A percentile compares a stretch with the other conserved stretches of the same genome.
phyloP scores from a whole-genome alignment of 2,797 vertebrate species.

The Pachyuromys duprasi region DNA sequence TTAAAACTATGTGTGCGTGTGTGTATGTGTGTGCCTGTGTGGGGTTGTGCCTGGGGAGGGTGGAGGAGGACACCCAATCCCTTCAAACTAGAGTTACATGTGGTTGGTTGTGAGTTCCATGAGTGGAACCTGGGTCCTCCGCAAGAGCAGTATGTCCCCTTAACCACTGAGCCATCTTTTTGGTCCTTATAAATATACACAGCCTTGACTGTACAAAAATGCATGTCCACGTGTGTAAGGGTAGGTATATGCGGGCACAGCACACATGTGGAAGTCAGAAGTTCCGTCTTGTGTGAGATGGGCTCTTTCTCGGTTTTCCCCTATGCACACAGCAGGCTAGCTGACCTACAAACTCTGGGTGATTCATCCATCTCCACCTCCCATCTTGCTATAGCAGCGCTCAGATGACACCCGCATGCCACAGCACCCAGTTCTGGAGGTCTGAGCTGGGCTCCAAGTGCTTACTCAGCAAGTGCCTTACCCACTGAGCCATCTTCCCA shows the following conservation, averaged over 20 bases:
- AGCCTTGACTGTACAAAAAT: not conserved
- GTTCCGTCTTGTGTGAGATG: not conserved
- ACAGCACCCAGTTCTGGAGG: no score
- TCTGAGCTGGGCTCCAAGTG: not conserved
- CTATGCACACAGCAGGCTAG: not conserved
- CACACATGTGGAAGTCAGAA: not conserved
- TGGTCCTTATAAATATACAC: not conserved
- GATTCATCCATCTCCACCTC: not conserved
- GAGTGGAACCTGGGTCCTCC: not conserved
- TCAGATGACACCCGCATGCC: not conserved
- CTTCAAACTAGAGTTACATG: no score
- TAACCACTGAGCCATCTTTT: not conserved
- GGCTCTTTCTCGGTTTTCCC: not conserved
- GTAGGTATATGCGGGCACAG: no score
- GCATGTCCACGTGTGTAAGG: no score
- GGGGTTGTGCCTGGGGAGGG: no score
- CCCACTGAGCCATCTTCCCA: not conserved
- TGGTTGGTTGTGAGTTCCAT: not conserved
- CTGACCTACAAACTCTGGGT: not conserved
- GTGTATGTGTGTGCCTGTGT: no score
- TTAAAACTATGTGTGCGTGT: no score
- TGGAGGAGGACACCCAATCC: not conserved
- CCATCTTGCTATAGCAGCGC: not conserved
- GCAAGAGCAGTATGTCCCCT: not conserved
- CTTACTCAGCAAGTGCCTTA: not conserved